Conservation (phyloP, 2,113 vertebrate genomes). For the Phrynocephalus versicolor region DNA sequence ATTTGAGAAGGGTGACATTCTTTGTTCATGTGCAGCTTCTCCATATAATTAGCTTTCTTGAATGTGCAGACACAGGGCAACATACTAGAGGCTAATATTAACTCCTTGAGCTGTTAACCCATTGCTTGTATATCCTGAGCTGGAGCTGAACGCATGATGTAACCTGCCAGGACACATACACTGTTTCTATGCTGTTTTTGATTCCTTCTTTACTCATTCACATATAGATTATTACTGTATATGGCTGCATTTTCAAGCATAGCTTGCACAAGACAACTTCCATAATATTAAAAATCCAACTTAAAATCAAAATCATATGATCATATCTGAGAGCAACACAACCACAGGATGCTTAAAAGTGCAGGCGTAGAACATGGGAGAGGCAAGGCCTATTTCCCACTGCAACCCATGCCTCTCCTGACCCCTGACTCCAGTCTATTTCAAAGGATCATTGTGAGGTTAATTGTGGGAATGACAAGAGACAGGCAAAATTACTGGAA, state of each 20-base stretch:
- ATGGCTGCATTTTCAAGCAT: not conserved
- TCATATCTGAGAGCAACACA: not conserved
- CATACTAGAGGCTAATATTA: not conserved
- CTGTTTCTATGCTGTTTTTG: not conserved
- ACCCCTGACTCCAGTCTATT: too few relatives aligned
- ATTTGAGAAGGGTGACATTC: constrained; percentile 8
- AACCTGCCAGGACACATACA: not conserved
- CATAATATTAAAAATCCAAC: not conserved
- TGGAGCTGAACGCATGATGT: not conserved
- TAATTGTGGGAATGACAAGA: too few relatives aligned
- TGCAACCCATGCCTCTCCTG: too few relatives aligned
- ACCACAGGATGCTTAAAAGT: not conserved
- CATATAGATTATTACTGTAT: not conserved
- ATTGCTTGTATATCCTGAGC: not conserved
- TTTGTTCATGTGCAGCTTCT: constrained; percentile 23
- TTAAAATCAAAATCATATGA: not conserved
- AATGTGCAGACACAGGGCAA: not conserved
- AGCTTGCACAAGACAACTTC: not conserved
- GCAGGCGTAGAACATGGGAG: not conserved
- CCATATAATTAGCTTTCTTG: constrained; percentile 21
- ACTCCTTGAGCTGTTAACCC: not conserved
- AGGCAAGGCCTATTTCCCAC: too few relatives aligned
- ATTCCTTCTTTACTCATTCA: not conserved
- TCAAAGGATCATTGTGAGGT: too few relatives aligned
- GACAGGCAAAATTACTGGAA: too few relatives aligned